Evolutionary conservation across 2,888 invertebrate genomes (phyloP).

Genomic region (Lottia gigantea): DNA sequence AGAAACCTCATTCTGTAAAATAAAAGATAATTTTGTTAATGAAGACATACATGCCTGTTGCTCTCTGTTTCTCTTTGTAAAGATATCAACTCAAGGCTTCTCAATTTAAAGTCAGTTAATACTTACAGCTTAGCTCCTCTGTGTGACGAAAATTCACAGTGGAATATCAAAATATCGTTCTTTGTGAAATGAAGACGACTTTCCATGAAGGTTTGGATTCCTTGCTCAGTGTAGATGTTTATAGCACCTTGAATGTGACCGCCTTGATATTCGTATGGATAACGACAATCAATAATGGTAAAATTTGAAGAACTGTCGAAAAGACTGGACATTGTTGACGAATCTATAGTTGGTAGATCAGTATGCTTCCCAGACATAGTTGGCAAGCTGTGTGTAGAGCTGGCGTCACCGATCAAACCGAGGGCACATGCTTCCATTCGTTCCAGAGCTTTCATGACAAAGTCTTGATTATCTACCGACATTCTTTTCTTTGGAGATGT

Average conservation of each 20-base stretch:
- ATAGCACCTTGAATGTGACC: slow-evolving; percentile 21
- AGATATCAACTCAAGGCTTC: not conserved
- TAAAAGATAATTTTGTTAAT: not conserved
- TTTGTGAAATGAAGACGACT: not conserved
- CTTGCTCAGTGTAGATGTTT: slow-evolving; percentile 18
- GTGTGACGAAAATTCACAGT: slow-evolving; percentile 33
- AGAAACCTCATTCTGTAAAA: too few relatives aligned
- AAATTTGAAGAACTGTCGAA: slow-evolving; percentile 77
- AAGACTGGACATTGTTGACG: slow-evolving; percentile 67
- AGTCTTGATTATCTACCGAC: too few relatives aligned
- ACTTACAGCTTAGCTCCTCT: slow-evolving; percentile 30
- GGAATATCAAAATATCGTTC: slow-evolving; percentile 26
- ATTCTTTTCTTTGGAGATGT: too few relatives aligned
- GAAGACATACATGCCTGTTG: not conserved
- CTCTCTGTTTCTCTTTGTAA: not conserved
- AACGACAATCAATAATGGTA: slow-evolving; percentile 89
- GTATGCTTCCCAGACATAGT: too few relatives aligned
- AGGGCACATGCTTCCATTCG: too few relatives aligned
- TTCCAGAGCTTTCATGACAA: too few relatives aligned
- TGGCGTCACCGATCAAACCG: too few relatives aligned
- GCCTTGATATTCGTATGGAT: slow-evolving; percentile 85
- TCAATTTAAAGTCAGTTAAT: not conserved
- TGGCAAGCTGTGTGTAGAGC: too few relatives aligned
- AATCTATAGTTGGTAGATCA: too few relatives aligned
- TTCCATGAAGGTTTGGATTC: slow-evolving; percentile 16